Conservation (phyloP, 2,797 vertebrate genomes). For the Manis crassicaudata region DNA sequence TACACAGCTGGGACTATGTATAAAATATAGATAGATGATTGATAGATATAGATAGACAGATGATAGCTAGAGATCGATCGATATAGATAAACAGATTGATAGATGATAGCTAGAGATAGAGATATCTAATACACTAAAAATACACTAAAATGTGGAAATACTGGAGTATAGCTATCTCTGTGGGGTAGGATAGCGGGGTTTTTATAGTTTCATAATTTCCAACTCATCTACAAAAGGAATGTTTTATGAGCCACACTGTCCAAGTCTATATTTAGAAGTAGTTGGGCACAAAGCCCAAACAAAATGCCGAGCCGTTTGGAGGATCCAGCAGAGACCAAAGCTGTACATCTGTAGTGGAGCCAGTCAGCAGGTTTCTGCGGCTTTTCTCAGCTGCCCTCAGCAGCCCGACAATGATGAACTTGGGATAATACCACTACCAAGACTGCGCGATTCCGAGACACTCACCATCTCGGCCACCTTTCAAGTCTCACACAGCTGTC, state of each 20-base stretch:
- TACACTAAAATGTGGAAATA: neutral
- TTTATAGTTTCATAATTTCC: slow-evolving; percentile 2
- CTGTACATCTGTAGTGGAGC: too few species aligned
- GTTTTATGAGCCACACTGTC: neutral
- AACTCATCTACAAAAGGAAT: neutral
- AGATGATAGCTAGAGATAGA: neutral
- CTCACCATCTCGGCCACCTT: too few species aligned
- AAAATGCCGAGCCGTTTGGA: neutral
- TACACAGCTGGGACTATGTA: neutral
- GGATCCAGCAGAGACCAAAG: neutral
- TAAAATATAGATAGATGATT: neutral
- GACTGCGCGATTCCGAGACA: neutral
- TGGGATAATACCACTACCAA: neutral
- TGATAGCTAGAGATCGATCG: too few species aligned
- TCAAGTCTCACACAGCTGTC: neutral
- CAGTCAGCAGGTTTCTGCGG: neutral
- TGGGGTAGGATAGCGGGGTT: neutral
- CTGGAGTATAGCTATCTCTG: neutral
- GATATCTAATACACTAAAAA: neutral
- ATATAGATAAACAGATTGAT: neutral
- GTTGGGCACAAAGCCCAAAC: neutral
- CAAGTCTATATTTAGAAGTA: neutral
- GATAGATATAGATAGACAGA: neutral
- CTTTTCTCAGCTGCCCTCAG: neutral
- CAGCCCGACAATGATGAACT: neutral